Base-by-base conservation (phyloP, 92 coral and sea anemone genomes). In the Pocillopora meandrina region DNA sequence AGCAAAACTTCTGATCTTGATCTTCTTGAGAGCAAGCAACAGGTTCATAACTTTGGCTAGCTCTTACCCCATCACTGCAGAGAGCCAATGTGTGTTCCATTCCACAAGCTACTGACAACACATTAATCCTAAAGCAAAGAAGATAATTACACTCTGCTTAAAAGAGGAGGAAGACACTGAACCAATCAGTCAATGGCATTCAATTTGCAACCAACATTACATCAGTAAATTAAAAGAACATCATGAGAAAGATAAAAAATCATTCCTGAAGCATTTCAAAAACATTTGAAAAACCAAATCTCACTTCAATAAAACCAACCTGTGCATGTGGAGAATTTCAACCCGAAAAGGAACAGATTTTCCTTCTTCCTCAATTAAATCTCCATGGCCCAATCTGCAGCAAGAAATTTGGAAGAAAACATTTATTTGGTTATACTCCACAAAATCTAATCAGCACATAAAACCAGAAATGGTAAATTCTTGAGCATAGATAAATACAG, bases 281-380 rank as follows among this genome's bases (percentile, higher is more conserved):
- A 42, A 3, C 4, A 3, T 42, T 7, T 42, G 52, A 42, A 42
- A 42, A 42, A 42, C 52, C 8, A 42, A 42, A 42, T 42, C 52
- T 42, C 52, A 42, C 52, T 42, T 7, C 52, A 42, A 42, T 35
- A 15, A 34, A 69, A 70, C 82, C 56, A 56, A 96, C 99, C 95
- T 91, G 91, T 96, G 99, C 94, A 96, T 96, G 81, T 96, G 99
- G 16, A 96, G 93, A 72, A 96, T 93, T 81, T 96, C 99, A n/a
- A 96, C 99, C 82, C 98, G 89, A 67, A 96, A 96, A 10, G 99
- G 99, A 60, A 88, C 85, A 14, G 94, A 95, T 20, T 87, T 92
- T 47, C 99, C 99, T 81, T 92, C 99, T 85, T 96, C 99, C 76
- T 96, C 99, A 66, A 96, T 94, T 70, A 96, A 76, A 78, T 96